A percentile compares a stretch with the other conserved stretches of the same genome.
phyloP scores from a whole-genome alignment of 2,888 invertebrate species.

The Lacanobia wlatinum region DNA sequence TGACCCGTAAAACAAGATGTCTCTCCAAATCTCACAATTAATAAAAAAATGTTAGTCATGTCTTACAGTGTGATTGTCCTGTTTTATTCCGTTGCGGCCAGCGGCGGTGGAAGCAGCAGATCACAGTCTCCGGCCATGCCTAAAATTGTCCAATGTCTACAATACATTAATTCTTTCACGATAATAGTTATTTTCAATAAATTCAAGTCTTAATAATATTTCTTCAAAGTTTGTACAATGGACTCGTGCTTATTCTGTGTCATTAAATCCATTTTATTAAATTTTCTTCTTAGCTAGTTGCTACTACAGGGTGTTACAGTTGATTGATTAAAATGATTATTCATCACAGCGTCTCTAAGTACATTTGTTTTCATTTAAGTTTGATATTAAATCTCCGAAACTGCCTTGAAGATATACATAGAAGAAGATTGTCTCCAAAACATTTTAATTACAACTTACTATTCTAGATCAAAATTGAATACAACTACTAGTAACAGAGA shows the following conservation, averaged over 20 bases:
- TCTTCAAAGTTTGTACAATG: constrained; percentile 36
- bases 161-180: constrained; percentile 61
- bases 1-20: constrained; percentile 51
- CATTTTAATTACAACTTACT: constrained; percentile 31
- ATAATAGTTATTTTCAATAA: constrained; percentile 28
- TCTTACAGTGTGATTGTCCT: constrained; percentile 56
- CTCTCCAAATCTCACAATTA: constrained; percentile 46
- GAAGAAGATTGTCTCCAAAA: constrained; percentile 14
- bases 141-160: constrained; percentile 68
- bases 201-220: constrained; percentile 15
- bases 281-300: constrained; percentile 1
- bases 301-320: constrained; percentile 14
- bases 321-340: constrained; percentile 25
- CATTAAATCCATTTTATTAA: constrained; percentile 60
- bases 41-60: constrained; percentile 50
- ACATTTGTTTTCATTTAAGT: constrained; percentile 42
- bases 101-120: constrained; percentile 55
- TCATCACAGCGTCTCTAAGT: constrained; percentile 54
- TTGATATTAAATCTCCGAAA: constrained; percentile 16
- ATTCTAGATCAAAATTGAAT: constrained; percentile 44
- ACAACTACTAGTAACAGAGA: constrained; percentile 40
- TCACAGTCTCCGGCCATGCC: constrained; percentile 69
- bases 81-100: constrained; percentile 54
- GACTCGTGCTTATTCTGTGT: constrained; percentile 43
- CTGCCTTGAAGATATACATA: not conserved